Conservation (phyloP, 2,113 vertebrate species). For the Phalacrocorax aristotelis region DNA sequence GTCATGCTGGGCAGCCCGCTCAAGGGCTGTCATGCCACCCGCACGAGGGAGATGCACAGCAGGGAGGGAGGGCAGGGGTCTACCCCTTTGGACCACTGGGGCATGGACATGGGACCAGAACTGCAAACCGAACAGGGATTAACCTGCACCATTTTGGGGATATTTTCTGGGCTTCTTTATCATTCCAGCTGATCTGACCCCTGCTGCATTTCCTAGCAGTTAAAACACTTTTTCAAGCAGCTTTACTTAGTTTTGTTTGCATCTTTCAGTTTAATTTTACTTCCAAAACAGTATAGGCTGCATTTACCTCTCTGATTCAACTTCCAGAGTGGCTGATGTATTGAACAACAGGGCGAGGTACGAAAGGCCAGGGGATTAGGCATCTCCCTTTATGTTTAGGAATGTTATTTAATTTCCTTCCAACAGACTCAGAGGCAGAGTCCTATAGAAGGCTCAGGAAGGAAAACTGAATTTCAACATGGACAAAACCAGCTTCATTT, state of each 20-base stretch:
- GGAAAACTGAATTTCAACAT: neutral
- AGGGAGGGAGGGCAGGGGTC: neutral
- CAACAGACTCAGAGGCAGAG: neutral
- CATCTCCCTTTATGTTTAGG: constrained; percentile 12
- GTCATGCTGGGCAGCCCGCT: accelerated
- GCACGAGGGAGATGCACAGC: accelerated
- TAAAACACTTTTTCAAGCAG: neutral
- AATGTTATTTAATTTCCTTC: constrained; percentile 43
- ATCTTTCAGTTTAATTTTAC: neutral
- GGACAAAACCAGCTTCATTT: neutral
- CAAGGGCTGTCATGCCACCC: neutral
- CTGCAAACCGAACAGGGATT: neutral
- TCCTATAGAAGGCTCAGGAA: neutral
- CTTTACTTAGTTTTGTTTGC: neutral
- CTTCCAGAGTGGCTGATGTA: neutral
- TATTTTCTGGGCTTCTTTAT: neutral
- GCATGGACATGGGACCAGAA: neutral
- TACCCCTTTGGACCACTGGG: neutral
- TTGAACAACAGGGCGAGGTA: neutral
- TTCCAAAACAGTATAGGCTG: neutral
- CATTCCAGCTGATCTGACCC: accelerated
- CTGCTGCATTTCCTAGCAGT: neutral
- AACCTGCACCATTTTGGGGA: neutral
- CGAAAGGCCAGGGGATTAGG: neutral
- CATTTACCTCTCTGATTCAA: neutral